Conservation (phyloP, 2,797 vertebrate species). For the Lepilemur ruficaudatus region DNA sequence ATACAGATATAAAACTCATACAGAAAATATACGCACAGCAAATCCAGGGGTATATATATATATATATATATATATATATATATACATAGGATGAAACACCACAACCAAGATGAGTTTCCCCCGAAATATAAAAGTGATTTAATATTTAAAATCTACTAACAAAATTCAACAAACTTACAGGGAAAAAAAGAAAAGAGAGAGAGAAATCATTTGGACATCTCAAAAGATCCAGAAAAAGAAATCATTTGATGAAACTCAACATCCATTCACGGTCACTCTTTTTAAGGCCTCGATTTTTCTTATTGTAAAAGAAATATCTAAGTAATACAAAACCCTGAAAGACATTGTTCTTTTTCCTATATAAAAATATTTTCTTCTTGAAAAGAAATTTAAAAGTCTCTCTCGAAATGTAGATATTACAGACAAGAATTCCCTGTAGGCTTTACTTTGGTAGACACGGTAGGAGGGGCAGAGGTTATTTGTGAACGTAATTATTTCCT, state of each 20-base stretch:
- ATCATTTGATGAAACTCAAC: background rate
- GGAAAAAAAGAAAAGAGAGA: background rate
- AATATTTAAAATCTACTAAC: background rate
- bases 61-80: too few species aligned
- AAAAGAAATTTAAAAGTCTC: background rate
- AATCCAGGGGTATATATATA: background rate
- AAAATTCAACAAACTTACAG: conserved; percentile 1
- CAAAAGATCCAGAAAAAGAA: background rate
- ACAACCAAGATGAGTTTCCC: background rate
- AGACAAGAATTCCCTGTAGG: background rate
- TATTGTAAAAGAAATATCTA: conserved; percentile 25
- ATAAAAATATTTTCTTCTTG: background rate
- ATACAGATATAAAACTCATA: background rate
- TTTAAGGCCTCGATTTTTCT: background rate
- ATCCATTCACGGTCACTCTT: background rate
- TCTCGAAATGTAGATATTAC: background rate
- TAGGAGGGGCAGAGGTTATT: background rate
- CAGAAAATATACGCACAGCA: background rate
- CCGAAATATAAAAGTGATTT: background rate
- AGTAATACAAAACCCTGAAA: background rate
- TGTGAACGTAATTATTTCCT: background rate
- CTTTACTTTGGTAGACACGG: background rate
- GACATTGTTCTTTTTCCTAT: background rate
- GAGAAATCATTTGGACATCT: background rate
- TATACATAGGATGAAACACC: background rate